Evolutionary conservation across 2,113 vertebrate species (phyloP).

Genomic region (Azemiops feae): DNA sequence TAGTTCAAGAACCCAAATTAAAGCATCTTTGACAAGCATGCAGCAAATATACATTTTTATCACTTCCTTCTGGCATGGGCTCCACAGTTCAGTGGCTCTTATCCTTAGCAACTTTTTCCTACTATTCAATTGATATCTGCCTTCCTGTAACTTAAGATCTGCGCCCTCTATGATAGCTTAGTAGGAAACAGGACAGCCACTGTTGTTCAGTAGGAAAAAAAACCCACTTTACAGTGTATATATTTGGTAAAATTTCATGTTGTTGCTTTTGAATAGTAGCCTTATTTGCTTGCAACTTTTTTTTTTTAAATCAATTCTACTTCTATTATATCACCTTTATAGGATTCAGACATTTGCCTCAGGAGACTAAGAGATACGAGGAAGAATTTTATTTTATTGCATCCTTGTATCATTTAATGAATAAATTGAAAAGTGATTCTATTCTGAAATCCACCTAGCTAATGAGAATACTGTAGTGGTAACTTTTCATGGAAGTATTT

Average conservation of each 20-base stretch:
- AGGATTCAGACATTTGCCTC: conserved; percentile 50
- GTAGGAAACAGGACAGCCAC: background rate
- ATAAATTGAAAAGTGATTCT: conserved; percentile 33
- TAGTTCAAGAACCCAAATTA: too few relatives aligned
- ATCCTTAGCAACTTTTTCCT: too few relatives aligned
- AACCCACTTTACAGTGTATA: too few relatives aligned
- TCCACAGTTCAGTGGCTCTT: too few relatives aligned
- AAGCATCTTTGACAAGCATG: too few relatives aligned
- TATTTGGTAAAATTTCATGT: too few relatives aligned
- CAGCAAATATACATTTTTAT: too few relatives aligned
- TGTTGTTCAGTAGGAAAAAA: background rate
- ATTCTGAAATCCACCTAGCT: conserved; percentile 16
- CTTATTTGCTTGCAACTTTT: background rate
- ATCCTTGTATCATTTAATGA: conserved; percentile 38
- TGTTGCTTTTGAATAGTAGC: background rate
- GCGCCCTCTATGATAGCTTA: background rate
- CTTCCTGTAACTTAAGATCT: too few relatives aligned
- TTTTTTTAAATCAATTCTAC: background rate
- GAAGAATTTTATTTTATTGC: conserved; percentile 22
- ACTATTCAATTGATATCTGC: too few relatives aligned
- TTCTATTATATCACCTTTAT: conserved; percentile 29
- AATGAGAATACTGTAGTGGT: background rate
- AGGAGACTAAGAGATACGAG: conserved; percentile 10
- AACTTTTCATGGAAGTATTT: conserved; percentile 22
- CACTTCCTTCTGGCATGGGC: too few relatives aligned